These are phyloP conservation scores for Melipona beecheii DNA, from an alignment of 2,888 invertebrate species.

Conservation along the genomic window DNA sequence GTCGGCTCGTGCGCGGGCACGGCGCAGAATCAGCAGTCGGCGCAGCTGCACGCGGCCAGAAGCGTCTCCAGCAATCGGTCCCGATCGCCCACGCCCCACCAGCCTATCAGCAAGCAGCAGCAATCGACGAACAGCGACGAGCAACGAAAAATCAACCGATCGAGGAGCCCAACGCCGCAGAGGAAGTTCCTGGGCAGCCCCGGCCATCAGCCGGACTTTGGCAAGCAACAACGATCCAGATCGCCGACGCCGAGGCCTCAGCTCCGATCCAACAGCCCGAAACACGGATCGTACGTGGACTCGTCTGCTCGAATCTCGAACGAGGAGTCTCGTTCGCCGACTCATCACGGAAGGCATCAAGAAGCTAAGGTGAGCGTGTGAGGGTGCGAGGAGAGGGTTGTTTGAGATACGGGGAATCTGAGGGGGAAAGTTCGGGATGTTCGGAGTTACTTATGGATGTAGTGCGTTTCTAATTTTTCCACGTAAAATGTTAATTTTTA, in stretches of 20 bases:
- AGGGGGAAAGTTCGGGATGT: background rate
- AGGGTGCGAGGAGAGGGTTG: too few relatives aligned
- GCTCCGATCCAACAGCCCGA: constrained; percentile 74
- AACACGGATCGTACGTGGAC: constrained; percentile 24
- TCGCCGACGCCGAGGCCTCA: constrained; percentile 84
- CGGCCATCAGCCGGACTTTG: constrained; percentile 72
- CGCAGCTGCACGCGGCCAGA: constrained; percentile 80
- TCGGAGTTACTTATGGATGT: background rate
- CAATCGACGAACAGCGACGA: constrained; percentile 45
- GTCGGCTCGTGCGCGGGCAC: constrained; percentile 83
- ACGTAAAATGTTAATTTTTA: too few relatives aligned
- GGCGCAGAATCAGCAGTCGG: constrained; percentile 70
- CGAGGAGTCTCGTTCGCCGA: constrained; percentile 69
- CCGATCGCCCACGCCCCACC: constrained; percentile 85
- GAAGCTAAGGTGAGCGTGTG: constrained; percentile 74
- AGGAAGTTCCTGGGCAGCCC: constrained; percentile 84
- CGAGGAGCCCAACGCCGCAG: constrained; percentile 85
- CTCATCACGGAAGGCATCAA: constrained; percentile 72
- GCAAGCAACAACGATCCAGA: constrained; percentile 78
- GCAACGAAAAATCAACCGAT: constrained; percentile 80
- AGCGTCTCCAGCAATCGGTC: constrained; percentile 83
- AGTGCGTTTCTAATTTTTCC: too few relatives aligned
- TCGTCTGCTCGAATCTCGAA: constrained; percentile 45
- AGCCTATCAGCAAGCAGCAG: constrained; percentile 45
- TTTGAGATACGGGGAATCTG: background rate